Conservation (phyloP, 2,888 invertebrate genomes). For the Hydroisotoma schaefferi region DNA sequence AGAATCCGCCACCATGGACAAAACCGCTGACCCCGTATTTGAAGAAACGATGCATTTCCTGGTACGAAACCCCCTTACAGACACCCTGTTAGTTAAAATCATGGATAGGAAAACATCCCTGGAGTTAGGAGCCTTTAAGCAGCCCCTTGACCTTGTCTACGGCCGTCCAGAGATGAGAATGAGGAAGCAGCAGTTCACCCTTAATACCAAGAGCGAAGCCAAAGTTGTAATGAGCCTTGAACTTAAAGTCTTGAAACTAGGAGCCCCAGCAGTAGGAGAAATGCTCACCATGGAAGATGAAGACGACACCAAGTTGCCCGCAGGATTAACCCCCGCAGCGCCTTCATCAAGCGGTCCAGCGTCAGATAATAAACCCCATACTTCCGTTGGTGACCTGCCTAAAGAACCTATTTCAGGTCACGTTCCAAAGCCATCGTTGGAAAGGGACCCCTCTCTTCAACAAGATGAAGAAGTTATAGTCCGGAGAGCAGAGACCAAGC, state of each 20-base stretch:
- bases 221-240: constrained; percentile 45
- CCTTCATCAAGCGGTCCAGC: background rate
- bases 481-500: constrained; percentile 27
- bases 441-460: too few species aligned
- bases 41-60: constrained; percentile 93
- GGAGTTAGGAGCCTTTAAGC: constrained; percentile 46
- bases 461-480: constrained; percentile 16
- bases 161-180: constrained; percentile 46
- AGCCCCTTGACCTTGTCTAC: constrained; percentile 43
- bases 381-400: too few species aligned
- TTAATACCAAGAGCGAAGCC: constrained; percentile 44
- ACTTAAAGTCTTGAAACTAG: constrained; percentile 33
- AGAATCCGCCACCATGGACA: constrained; percentile 25
- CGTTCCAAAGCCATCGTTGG: too few species aligned
- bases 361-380: too few species aligned
- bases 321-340: constrained; percentile 6
- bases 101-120: constrained; percentile 43
- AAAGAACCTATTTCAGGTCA: too few species aligned
- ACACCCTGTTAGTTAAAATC: constrained; percentile 78
- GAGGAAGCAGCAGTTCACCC: constrained; percentile 45
- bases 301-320: constrained; percentile 32
- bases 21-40: constrained; percentile 78
- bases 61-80: constrained; percentile 84
- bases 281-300: constrained; percentile 23
- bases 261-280: constrained; percentile 21